These are phyloP conservation scores for Portevinia maculata DNA, from an alignment of 2,888 invertebrate genomes.

Conservation along the genomic window DNA sequence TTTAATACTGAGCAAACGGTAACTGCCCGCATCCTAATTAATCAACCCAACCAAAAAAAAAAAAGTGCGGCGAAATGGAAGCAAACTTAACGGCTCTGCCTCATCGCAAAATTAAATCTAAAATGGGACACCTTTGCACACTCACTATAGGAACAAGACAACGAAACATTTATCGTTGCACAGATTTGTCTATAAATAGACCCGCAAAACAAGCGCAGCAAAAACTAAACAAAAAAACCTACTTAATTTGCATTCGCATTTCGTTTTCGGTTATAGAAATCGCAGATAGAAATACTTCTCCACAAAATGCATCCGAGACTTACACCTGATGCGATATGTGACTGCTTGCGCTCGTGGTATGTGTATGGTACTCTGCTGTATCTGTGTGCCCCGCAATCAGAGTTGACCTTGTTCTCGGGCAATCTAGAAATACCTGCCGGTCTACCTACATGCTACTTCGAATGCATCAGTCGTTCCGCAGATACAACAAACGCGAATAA, in stretches of 20 bases:
- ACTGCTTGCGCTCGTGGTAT: background rate
- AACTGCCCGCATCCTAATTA: constrained; percentile 13
- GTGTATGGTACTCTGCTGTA: constrained; percentile 21
- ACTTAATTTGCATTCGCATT: constrained; percentile 66
- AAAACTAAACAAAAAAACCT: constrained; percentile 14
- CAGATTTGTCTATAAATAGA: constrained; percentile 64
- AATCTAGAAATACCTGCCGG: constrained; percentile 68
- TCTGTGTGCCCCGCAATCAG: constrained; percentile 64
- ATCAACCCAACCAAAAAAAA: background rate
- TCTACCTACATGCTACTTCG: constrained; percentile 56
- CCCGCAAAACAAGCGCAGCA: constrained; percentile 2
- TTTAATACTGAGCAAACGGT: background rate
- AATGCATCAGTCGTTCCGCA: constrained; percentile 30
- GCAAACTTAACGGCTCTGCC: constrained; percentile 1
- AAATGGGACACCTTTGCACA: constrained; percentile 57
- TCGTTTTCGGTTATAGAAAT: constrained; percentile 58
- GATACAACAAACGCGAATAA: constrained; percentile 12
- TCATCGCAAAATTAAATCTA: constrained; percentile 45
- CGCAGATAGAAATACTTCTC: constrained; percentile 46
- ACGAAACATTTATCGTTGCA: constrained; percentile 45
- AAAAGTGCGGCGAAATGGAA: constrained; percentile 1
- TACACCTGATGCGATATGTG: constrained; percentile 58
- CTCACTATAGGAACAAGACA: constrained; percentile 45
- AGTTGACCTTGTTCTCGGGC: constrained; percentile 72
- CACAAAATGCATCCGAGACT: constrained; percentile 38